phyloP scores from a whole-genome alignment of 1,140 invertebrate species.

The Platorchestia sp. region DNA sequence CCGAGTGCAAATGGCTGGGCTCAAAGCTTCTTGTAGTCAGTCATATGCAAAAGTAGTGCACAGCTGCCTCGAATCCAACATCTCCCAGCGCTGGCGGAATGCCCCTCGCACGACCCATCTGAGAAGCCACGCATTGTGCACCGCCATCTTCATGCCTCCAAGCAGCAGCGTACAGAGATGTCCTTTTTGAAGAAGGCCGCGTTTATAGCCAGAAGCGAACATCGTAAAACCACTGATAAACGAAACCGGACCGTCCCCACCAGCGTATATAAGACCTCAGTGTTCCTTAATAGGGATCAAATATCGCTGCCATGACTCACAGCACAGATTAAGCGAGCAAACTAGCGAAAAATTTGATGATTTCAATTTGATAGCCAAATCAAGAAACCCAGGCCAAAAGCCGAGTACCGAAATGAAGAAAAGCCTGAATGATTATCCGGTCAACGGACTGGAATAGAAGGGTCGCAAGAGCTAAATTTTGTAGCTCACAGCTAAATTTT shows the following conservation, averaged over 20 bases:
- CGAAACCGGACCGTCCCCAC: not conserved
- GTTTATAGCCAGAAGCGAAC: slow-evolving; percentile 31
- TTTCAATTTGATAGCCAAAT: slow-evolving; percentile 6
- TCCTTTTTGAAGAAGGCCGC: slow-evolving; percentile 30
- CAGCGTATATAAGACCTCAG: not conserved
- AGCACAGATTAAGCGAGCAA: slow-evolving; percentile 24
- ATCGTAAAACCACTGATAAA: slow-evolving; percentile 49
- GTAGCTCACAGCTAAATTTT: not conserved
- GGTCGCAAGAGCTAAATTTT: not conserved
- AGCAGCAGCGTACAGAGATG: not conserved
- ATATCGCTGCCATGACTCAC: slow-evolving; percentile 14
- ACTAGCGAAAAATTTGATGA: not conserved
- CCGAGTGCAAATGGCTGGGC: not conserved
- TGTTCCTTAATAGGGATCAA: slow-evolving; percentile 46
- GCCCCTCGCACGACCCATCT: not conserved
- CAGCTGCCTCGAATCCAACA: not conserved
- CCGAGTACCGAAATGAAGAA: not conserved
- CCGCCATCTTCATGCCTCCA: not conserved
- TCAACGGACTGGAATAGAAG: not conserved
- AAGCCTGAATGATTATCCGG: not conserved
- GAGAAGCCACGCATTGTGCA: not conserved
- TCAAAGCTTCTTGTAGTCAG: not conserved
- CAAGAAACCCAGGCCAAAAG: not conserved
- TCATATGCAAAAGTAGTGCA: not conserved
- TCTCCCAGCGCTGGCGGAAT: not conserved